Evolutionary conservation across 2,113 vertebrate genomes (phyloP).

Genomic region (Vicugna pacos): DNA sequence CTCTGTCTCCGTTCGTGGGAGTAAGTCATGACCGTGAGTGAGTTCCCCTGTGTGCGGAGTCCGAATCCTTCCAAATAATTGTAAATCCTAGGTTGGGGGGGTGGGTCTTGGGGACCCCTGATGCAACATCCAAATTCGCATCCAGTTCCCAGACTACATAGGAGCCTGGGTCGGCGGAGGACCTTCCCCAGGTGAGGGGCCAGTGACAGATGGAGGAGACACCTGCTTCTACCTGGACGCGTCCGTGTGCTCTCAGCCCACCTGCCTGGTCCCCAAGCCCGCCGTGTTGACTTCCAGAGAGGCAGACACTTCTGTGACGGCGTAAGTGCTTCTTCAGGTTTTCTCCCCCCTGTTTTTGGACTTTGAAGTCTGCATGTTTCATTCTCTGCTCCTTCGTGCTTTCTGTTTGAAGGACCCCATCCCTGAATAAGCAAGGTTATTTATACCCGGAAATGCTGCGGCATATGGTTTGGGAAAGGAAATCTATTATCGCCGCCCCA

Average conservation of each 20-base stretch:
- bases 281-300: neutral
- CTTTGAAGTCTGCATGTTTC: rapidly evolving
- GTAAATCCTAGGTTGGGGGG: too few species aligned
- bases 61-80: too few species aligned
- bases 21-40: too few species aligned
- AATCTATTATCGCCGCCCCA: neutral
- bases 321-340: rapidly evolving
- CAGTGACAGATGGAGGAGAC: too few species aligned
- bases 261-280: too few species aligned
- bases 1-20: neutral
- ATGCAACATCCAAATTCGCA: neutral
- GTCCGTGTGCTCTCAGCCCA: too few species aligned
- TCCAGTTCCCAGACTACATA: neutral
- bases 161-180: neutral
- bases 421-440: neutral
- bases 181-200: too few species aligned
- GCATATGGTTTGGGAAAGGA: neutral
- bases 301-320: too few species aligned
- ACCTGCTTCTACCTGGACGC: too few species aligned
- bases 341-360: rapidly evolving
- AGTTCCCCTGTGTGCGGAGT: too few species aligned
- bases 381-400: rapidly evolving
- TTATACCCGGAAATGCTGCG: neutral
- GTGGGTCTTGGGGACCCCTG: neutral
- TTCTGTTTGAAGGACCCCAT: neutral